A percentile compares a stretch with the other conserved stretches of the same genome.
Conservation (phyloP, 2,888 invertebrate genomes). For the Rhaphigaster nebulosa region DNA sequence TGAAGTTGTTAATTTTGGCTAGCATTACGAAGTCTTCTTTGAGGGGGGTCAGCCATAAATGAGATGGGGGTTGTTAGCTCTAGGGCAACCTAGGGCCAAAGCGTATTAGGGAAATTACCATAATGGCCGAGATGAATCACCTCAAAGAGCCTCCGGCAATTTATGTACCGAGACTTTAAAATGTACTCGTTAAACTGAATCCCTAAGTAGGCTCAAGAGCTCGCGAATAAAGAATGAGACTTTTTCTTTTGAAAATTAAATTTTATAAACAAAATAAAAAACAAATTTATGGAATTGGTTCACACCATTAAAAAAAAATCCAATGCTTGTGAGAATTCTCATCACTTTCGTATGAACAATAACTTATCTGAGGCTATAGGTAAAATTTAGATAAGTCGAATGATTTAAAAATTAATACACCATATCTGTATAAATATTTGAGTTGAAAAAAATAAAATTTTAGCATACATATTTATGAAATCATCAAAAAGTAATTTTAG, state of each 20-base stretch:
- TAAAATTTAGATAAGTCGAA: too few species aligned
- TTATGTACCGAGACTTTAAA: constrained; percentile 18
- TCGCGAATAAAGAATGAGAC: not conserved
- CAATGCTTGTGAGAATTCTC: too few species aligned
- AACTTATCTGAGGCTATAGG: too few species aligned
- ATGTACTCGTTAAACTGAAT: constrained; percentile 13
- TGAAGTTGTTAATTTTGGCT: not conserved
- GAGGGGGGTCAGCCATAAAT: not conserved
- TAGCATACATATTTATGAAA: too few species aligned
- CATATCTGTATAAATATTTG: too few species aligned
- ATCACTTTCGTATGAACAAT: too few species aligned
- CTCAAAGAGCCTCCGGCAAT: not conserved
- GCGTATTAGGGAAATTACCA: constrained; percentile 37
- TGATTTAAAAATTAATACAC: too few species aligned
- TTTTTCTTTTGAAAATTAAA: not conserved
- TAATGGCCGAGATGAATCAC: constrained; percentile 34
- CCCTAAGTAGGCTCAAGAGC: not conserved
- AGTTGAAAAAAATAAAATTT: too few species aligned
- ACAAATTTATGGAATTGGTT: too few species aligned
- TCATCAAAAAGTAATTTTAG: too few species aligned
- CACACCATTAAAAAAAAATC: too few species aligned
- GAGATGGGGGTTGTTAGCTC: constrained; percentile 10
- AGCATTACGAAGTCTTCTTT: not conserved
- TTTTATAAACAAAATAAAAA: too few species aligned
- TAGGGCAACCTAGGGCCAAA: not conserved